Evolutionary conservation across 1,140 invertebrate species (phyloP), one percentile per base, ranked within the genome.

Genomic region (Diachasmimorpha longicaudata): DNA sequence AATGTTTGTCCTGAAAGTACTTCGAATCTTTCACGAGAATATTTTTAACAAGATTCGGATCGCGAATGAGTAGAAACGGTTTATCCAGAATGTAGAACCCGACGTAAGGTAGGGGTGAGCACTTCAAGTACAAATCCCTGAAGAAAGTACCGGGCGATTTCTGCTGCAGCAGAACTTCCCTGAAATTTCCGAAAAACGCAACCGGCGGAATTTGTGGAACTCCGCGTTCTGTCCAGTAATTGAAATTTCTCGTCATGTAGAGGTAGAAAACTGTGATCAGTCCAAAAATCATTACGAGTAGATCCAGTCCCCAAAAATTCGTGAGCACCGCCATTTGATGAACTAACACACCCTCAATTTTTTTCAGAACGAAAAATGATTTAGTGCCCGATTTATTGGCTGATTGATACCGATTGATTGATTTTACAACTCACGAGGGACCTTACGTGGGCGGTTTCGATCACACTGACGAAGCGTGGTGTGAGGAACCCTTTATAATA

Each of bases 1-100:
- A 14, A 8, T 80, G 78, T 74, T 85, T 83, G 44, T 89, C 82
- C 0, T 39, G 5, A 67, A 90, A 90, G 31, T 86, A 71, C 31
- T 86, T 77, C 71, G 90, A 91, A 68, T 91, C 90, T 71, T 89
- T 90, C 0, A 90, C 82, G 8, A 90, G 31, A 11, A 91, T 70
- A 4, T 85, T 76, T 71, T 89, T 90, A 0, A 90, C 76, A 0
- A 90, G 58, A 1, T 90, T 84, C 0, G 86, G 82, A 74, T 91
- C 90, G 2, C 88, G 82, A 3, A 90, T 23, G 1, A 91, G 25
- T 0, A 91, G 70, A 0, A 70, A 80, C 0, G 89, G 88, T 14
- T 82, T 82, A 44, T 86, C 81, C 9, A 88, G 80, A 5, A 86
- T 16, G 42, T 85, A 89, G 19, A 87, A 83, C 0, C 87, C 87